A percentile compares a stretch with the other conserved stretches of the same genome.
phyloP scores from a whole-genome alignment of 2,797 vertebrate genomes.

The Paguma larvata region DNA sequence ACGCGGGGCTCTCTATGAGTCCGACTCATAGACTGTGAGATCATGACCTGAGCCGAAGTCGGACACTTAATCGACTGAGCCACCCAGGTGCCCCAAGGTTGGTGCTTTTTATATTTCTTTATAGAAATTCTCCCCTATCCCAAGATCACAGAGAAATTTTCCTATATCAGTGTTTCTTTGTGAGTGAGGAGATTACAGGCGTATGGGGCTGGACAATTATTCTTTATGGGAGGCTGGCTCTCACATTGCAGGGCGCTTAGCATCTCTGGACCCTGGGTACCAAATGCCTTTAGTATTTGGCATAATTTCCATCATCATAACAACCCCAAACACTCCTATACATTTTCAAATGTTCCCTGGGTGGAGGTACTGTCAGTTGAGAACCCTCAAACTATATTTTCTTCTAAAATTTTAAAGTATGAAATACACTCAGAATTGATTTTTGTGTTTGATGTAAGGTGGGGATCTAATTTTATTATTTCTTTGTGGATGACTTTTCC shows the following conservation, averaged over 20 bases:
- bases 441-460: slow-evolving; percentile 34
- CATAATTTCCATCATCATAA: not conserved
- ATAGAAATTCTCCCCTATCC: not conserved
- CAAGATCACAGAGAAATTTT: slow-evolving; percentile 47
- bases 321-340: not conserved
- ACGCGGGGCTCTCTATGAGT: no score
- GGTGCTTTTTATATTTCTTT: slow-evolving; percentile 3
- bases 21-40: no score
- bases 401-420: slow-evolving; percentile 25
- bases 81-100: not conserved
- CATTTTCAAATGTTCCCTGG: slow-evolving; percentile 17
- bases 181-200: not conserved
- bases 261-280: not conserved
- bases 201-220: not conserved
- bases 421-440: slow-evolving; percentile 33
- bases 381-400: slow-evolving; percentile 37
- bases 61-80: no score
- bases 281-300: slow-evolving; percentile 19
- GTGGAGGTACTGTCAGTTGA: not conserved
- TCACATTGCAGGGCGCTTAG: not conserved
- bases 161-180: not conserved
- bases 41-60: no score
- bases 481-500: slow-evolving; percentile 28
- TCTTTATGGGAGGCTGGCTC: not conserved
- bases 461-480: slow-evolving; percentile 51